Conservation (phyloP, 1,140 invertebrate genomes). For the Ditylenchus dipsaci region DNA sequence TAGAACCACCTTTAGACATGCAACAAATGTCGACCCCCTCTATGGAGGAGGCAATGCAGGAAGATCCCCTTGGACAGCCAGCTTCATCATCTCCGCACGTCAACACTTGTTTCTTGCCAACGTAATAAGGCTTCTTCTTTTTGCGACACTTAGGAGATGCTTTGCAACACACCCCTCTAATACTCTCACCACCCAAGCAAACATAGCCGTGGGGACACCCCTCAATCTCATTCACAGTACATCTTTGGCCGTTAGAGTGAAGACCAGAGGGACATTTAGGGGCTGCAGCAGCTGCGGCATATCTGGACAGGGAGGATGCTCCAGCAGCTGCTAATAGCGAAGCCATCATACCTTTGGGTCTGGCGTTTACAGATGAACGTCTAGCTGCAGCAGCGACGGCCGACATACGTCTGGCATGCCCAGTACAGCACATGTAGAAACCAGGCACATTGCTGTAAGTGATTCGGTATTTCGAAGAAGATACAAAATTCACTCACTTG, state of each 20-base stretch:
- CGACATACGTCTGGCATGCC: neutral
- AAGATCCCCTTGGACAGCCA: constrained; percentile 46
- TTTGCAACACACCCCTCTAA: constrained; percentile 49
- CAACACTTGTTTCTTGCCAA: constrained; percentile 53
- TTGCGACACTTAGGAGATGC: constrained; percentile 48
- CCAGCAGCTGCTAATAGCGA: constrained; percentile 5
- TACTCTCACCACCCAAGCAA: constrained; percentile 33
- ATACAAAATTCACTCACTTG: constrained; percentile 28
- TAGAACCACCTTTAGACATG: constrained; percentile 13
- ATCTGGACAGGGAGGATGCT: neutral
- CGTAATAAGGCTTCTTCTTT: constrained; percentile 42
- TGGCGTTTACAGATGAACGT: neutral
- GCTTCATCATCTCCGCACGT: constrained; percentile 48
- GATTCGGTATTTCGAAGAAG: neutral
- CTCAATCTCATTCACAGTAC: constrained; percentile 47
- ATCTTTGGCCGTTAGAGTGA: constrained; percentile 42
- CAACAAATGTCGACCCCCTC: constrained; percentile 55
- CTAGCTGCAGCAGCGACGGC: constrained; percentile 8
- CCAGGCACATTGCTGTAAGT: constrained; percentile 43
- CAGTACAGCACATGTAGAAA: constrained; percentile 56
- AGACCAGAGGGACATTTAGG: constrained; percentile 49
- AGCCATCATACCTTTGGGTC: constrained; percentile 1
- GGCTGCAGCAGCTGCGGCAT: constrained; percentile 1
- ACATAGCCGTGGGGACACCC: constrained; percentile 49
- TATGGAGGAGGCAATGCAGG: constrained; percentile 47